Percentiles rank a stretch among this genome's conserved stretches.
phyloP scores from a whole-genome alignment of 2,113 vertebrate species.

The Verasper variegatus region DNA sequence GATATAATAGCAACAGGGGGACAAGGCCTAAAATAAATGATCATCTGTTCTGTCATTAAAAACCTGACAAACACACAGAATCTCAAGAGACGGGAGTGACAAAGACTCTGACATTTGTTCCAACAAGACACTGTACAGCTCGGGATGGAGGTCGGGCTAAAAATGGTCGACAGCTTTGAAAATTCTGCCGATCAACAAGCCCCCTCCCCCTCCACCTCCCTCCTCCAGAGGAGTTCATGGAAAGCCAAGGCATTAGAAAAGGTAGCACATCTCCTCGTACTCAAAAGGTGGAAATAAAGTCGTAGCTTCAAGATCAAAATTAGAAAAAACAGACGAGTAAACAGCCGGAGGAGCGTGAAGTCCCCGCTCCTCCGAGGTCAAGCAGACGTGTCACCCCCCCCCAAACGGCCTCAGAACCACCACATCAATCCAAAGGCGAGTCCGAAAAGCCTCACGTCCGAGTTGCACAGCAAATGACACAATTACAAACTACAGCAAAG shows the following conservation, averaged over 20 bases:
- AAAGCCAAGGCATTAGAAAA: conserved; percentile 68
- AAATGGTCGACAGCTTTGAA: conserved; percentile 47
- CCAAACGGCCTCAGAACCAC: conserved; percentile 11
- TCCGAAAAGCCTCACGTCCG: conserved; percentile 38
- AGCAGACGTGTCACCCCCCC: conserved; percentile 15
- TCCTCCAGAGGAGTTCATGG: conserved; percentile 29
- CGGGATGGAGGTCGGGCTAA: conserved; percentile 31
- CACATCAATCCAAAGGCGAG: conserved; percentile 19
- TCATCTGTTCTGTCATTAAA: conserved; percentile 69
- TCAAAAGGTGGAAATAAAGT: conserved; percentile 40
- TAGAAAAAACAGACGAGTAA: conserved; percentile 51
- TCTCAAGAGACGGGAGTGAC: conserved; percentile 65
- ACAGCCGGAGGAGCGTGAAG: conserved; percentile 44
- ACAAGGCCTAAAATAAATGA: conserved; percentile 72
- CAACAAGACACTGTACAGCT: conserved; percentile 73
- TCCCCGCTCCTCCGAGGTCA: conserved; percentile 11
- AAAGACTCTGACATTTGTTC: conserved; percentile 76
- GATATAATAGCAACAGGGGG: conserved; percentile 71
- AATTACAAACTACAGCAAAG: conserved; percentile 31
- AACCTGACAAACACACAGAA: conserved; percentile 69
- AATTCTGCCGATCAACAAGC: conserved; percentile 40
- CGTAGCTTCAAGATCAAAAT: conserved; percentile 17
- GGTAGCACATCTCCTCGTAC: conserved; percentile 41
- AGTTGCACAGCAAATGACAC: conserved; percentile 54
- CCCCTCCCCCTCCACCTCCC: not conserved